Evolutionary conservation across 2,113 vertebrate species (phyloP).

Genomic region (Casuarius casuarius): DNA sequence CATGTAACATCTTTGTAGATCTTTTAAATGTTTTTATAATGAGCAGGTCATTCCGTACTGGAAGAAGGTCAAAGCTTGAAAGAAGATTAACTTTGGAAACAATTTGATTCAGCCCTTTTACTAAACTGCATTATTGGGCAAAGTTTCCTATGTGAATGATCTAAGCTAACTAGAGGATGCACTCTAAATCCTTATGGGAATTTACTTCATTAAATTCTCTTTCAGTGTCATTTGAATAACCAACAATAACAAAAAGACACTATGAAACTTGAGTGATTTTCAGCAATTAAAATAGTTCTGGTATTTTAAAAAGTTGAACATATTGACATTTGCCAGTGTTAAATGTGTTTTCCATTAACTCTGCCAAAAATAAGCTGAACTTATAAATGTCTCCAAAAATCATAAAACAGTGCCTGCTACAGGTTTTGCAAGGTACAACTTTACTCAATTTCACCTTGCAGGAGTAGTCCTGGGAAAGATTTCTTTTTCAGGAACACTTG

Average conservation of each 20-base stretch:
- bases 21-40: not conserved
- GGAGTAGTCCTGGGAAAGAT: not conserved
- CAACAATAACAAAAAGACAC: constrained; percentile 24
- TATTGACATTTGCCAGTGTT: constrained; percentile 17
- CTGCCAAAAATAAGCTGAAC: constrained; percentile 7
- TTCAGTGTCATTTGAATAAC: constrained; percentile 43
- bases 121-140: not conserved
- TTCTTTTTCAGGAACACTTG: not conserved
- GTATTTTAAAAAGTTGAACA: constrained; percentile 46
- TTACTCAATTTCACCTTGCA: not conserved
- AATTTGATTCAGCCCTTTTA: not conserved
- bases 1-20: not conserved
- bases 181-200: constrained; percentile 10
- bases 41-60: not conserved
- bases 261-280: constrained; percentile 52
- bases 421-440: not conserved
- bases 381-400: not conserved
- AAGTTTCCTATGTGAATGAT: not conserved
- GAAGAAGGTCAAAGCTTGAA: not conserved
- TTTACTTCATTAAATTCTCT: constrained; percentile 26
- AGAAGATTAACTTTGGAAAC: constrained; percentile 30
- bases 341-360: constrained; percentile 64
- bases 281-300: constrained; percentile 52
- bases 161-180: not conserved
- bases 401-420: not conserved